These are phyloP conservation scores for Lophotriccus pileatus DNA, from an alignment of 2,797 vertebrate species.

Conservation along the genomic window DNA sequence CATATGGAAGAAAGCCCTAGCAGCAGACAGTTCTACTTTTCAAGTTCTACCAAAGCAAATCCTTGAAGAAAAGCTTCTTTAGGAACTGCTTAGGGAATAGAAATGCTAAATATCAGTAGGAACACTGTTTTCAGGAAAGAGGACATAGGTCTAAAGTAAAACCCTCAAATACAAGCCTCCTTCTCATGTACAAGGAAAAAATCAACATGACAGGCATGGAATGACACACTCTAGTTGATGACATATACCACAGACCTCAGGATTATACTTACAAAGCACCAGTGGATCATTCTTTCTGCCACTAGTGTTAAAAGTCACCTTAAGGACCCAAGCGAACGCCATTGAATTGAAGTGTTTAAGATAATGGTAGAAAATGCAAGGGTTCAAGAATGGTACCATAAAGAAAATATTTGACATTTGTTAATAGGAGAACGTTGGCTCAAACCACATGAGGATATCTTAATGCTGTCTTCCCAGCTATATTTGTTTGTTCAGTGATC, in stretches of 20 bases:
- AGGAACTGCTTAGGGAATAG: background rate
- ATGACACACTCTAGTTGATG: background rate
- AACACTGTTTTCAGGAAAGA: background rate
- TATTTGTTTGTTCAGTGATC: background rate
- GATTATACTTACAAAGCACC: background rate
- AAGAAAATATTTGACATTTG: background rate
- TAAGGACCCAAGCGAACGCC: background rate
- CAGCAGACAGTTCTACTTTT: background rate
- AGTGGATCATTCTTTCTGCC: background rate
- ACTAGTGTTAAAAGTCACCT: background rate
- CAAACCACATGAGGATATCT: background rate
- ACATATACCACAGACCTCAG: background rate
- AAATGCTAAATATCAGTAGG: background rate
- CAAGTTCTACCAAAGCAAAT: background rate
- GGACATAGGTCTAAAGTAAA: background rate
- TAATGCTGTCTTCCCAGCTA: background rate
- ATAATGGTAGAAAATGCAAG: background rate
- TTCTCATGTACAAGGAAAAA: background rate
- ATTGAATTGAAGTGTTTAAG: background rate
- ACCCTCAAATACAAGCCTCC: background rate
- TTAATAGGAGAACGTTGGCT: background rate
- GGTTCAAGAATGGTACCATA: background rate
- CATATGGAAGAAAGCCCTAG: background rate
- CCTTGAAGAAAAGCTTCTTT: background rate
- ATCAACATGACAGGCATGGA: background rate